Evolutionary conservation across 2,888 invertebrate genomes (phyloP), one percentile per base, ranked within the genome.

Genomic region (Oscheius myriophilus): DNA sequence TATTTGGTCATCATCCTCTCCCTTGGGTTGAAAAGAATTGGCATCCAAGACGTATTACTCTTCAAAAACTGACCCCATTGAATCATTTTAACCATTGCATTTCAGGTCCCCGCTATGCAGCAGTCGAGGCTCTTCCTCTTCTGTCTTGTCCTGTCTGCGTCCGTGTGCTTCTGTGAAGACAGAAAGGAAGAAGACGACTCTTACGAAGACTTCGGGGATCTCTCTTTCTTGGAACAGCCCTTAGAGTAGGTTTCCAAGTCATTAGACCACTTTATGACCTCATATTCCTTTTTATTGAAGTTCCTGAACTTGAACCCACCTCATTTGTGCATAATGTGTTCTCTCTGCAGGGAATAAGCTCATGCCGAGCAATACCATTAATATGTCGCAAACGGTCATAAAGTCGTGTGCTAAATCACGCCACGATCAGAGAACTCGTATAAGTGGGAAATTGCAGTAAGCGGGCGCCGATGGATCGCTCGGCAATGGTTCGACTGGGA

Each of bases 401-500:
- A 46, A 46, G 21, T n/a, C 21, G n/a, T 46, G n/a, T 46, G 21
- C 21, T 46, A 33, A 33, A 33, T 33, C 33, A 33, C 33, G 33
- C 33, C 33, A 9, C 33, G 33, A 33, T 33, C 33, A 33, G 33
- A 33, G 33, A 33, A 9, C 33, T 3, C 3, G 33, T 33, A 33
- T 33, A 6, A 33, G 9, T 33, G 33, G 33, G 33, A 33, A 65
- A 3, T 33, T 33, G 33, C 33, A 33, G 69, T 11, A 72, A 73
- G 65, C 33, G 73, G 41, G 64, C 73, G 16, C 67, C 68, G 21
- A 71, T 71, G 68, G 67, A 67, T 18, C 54, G 70, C 23, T 66
- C 66, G 6, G 33, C 45, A 18, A 70, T 70, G 70, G 70, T 70
- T 46, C 45, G 70, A 42, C 68, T 64, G 21, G 77, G 72, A 0